Evolutionary conservation across 2,888 invertebrate genomes (phyloP).

Genomic region (Biston betularia): DNA sequence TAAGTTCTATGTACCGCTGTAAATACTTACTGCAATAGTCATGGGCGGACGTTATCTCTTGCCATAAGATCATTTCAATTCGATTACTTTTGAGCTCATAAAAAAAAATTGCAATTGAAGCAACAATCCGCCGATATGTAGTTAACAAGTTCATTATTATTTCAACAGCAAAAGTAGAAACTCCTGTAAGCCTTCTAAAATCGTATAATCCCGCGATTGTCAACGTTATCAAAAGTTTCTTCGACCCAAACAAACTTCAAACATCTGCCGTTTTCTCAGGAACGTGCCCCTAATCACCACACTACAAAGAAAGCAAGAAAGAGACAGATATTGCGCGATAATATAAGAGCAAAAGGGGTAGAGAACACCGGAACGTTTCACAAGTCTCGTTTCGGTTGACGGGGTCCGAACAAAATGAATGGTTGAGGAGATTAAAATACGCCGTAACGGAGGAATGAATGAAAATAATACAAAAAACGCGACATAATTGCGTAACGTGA

Average conservation of each 20-base stretch:
- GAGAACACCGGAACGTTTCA: conserved; percentile 76
- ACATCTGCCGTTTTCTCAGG: conserved; percentile 85
- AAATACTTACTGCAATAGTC: no score
- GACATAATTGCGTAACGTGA: conserved; percentile 75
- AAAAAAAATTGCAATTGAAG: conserved; percentile 5
- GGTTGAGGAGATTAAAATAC: conserved; percentile 79
- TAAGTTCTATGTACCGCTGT: no score
- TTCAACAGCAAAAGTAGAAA: conserved; percentile 47
- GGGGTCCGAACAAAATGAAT: conserved; percentile 82
- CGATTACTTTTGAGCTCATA: neutral
- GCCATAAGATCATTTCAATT: no score
- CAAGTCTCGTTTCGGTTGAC: conserved; percentile 81
- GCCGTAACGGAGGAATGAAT: conserved; percentile 77
- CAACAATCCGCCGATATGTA: conserved; percentile 18
- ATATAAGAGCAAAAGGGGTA: conserved; percentile 52
- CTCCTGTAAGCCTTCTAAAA: conserved; percentile 55
- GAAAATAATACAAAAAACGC: conserved; percentile 70
- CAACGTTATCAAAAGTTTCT: conserved; percentile 69
- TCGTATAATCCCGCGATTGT: conserved; percentile 59
- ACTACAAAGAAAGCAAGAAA: conserved; percentile 69
- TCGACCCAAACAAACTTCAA: conserved; percentile 71
- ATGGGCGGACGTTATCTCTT: no score
- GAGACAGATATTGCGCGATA: conserved; percentile 49
- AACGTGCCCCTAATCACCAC: conserved; percentile 82
- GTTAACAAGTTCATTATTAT: conserved; percentile 38